A percentile compares a stretch with the other conserved stretches of the same genome.
Conservation (phyloP, 2,113 vertebrate genomes). For the Geococcyx californianus region DNA sequence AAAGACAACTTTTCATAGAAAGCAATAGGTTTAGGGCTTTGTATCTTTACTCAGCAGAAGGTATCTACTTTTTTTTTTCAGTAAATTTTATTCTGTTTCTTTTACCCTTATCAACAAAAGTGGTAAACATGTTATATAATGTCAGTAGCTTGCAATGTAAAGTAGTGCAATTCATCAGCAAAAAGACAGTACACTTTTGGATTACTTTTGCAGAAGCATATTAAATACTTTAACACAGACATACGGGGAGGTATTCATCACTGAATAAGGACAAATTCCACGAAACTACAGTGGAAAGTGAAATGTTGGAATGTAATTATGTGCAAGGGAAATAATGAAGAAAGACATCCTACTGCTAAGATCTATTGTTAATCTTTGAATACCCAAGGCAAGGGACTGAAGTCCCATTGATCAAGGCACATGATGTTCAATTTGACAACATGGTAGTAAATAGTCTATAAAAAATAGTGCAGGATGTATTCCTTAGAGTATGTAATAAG, state of each 20-base stretch:
- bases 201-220: background rate
- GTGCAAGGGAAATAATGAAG: background rate
- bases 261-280: background rate
- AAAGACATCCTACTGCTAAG: background rate
- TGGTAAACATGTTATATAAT: background rate
- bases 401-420: background rate
- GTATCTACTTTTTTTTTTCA: background rate
- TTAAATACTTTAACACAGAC: background rate
- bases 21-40: background rate
- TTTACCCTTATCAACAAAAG: background rate
- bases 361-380: background rate
- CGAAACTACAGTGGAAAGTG: background rate
- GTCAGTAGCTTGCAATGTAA: background rate
- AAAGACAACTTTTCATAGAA: background rate
- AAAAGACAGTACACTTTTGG: background rate
- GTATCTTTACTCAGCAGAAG: background rate
- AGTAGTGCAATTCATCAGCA: background rate
- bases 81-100: background rate
- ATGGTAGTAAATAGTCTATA: background rate
- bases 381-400: background rate
- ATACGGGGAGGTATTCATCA: background rate
- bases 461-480: background rate
- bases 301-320: background rate
- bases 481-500: background rate
- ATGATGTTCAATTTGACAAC: background rate